phyloP scores from a whole-genome alignment of 1,140 invertebrate species.

The Drosophila cardini region DNA sequence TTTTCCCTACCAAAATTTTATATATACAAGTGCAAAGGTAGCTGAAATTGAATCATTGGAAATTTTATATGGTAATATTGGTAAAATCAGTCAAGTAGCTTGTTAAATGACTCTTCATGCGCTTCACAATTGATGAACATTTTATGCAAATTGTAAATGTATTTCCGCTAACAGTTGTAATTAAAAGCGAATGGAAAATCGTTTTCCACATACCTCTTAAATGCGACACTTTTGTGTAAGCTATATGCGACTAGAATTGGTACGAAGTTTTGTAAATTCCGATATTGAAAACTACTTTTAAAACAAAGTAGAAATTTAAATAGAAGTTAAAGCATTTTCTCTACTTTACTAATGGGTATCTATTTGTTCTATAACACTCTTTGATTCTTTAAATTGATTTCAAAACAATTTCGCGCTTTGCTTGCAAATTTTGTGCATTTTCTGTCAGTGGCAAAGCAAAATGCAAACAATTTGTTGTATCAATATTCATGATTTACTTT shows the following conservation, averaged over 20 bases:
- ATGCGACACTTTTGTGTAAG: slow-evolving; percentile 3
- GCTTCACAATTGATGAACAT: slow-evolving; percentile 15
- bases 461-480: slow-evolving; percentile 73
- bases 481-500: slow-evolving; percentile 69
- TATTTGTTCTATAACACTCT: neutral
- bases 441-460: slow-evolving; percentile 41
- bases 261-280: neutral
- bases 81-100: slow-evolving; percentile 41
- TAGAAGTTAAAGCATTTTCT: neutral
- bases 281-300: too few relatives aligned
- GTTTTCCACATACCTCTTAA: slow-evolving; percentile 30
- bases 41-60: slow-evolving; percentile 75
- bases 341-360: neutral
- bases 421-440: slow-evolving; percentile 38
- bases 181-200: slow-evolving; percentile 64
- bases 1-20: slow-evolving; percentile 18
- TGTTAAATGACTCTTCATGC: slow-evolving; percentile 40
- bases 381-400: slow-evolving; percentile 14
- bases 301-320: neutral
- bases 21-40: slow-evolving; percentile 19
- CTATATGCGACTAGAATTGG: neutral
- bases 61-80: slow-evolving; percentile 53
- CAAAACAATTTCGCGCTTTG: slow-evolving; percentile 20
- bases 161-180: slow-evolving; percentile 42
- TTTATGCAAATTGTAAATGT: slow-evolving; percentile 21